phyloP scores from a whole-genome alignment of 2,113 vertebrate genomes.

The Clarias macrocephalus region DNA sequence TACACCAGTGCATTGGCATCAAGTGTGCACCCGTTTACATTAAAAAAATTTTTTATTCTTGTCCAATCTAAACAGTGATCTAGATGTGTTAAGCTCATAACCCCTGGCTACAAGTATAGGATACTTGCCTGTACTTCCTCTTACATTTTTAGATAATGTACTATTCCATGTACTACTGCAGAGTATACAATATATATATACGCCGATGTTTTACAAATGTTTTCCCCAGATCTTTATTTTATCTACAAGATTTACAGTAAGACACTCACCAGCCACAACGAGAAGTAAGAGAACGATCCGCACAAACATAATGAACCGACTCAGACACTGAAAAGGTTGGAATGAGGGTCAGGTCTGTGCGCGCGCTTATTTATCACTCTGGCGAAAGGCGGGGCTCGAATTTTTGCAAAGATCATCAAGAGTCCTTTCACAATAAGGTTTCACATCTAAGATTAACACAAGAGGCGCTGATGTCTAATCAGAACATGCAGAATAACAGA shows the following conservation, averaged over 20 bases:
- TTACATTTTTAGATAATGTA: background rate
- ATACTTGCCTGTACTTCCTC: background rate
- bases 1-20: background rate
- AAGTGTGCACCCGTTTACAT: background rate
- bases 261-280: slow-evolving; percentile 43
- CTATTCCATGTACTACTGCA: background rate
- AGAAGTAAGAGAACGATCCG: slow-evolving; percentile 1
- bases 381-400: background rate
- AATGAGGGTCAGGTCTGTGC: background rate
- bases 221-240: background rate
- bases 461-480: no score
- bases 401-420: background rate
- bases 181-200: background rate
- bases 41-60: background rate
- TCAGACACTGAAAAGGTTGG: background rate
- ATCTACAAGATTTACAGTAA: no score
- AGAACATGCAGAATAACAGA: no score
- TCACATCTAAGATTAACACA: background rate
- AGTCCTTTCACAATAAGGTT: background rate
- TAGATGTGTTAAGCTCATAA: background rate
- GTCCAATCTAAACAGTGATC: background rate
- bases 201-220: background rate
- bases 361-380: background rate
- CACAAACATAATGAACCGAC: slow-evolving; percentile 18
- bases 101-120: no score